Conservation (phyloP, 2,113 vertebrate species). For the Bambusicola thoracicus region DNA sequence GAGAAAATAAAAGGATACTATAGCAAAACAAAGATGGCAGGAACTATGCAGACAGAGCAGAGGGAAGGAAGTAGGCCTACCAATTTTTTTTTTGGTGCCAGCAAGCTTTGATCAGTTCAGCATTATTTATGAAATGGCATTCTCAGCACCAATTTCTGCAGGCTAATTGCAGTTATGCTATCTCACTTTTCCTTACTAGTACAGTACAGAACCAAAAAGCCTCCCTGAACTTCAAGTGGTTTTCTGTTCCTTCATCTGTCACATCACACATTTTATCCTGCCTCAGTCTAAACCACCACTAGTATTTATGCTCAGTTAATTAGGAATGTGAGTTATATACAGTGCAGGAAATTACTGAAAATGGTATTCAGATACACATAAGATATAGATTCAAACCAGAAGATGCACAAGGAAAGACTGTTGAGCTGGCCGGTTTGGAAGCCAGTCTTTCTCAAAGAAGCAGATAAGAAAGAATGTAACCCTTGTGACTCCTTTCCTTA, state of each 20-base stretch:
- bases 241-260: not conserved
- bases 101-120: not conserved
- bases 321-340: not conserved
- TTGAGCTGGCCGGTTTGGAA: not conserved
- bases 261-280: not conserved
- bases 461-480: no score
- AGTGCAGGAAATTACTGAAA: not conserved
- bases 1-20: not conserved
- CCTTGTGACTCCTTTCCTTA: not conserved
- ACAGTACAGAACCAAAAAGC: not conserved
- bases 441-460: not conserved
- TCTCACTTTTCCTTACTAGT: not conserved
- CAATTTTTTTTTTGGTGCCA: not conserved
- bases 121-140: not conserved
- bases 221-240: not conserved
- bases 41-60: fast-evolving
- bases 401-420: not conserved
- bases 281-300: not conserved
- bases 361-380: not conserved
- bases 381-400: not conserved
- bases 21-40: not conserved
- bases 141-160: not conserved
- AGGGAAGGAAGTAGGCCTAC: not conserved
- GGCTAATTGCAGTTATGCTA: not conserved
- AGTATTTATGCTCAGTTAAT: not conserved